Percentiles rank a stretch among this genome's conserved stretches.
These are phyloP conservation scores for Parotocinclus haroldoi DNA, from an alignment of 2,797 vertebrate species.

Conservation along the genomic window DNA sequence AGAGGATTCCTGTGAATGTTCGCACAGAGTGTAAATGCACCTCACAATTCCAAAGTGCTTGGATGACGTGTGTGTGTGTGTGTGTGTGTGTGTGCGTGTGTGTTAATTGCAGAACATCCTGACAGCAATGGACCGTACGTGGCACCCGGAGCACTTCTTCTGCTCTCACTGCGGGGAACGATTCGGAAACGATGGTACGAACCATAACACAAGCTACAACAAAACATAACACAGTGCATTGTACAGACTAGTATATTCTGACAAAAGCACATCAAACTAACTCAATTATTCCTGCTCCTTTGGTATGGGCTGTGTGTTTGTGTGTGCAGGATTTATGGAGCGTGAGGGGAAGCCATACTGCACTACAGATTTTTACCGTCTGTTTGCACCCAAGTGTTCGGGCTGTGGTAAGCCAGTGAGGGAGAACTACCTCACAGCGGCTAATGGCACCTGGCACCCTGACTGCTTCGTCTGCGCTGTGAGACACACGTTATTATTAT, in stretches of 20 bases:
- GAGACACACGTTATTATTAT: too few relatives aligned
- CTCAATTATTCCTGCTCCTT: too few relatives aligned
- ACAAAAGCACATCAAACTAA: too few relatives aligned
- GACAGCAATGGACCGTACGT: slow-evolving; percentile 84
- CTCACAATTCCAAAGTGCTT: background rate
- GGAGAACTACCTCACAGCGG: slow-evolving; percentile 84
- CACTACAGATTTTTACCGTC: slow-evolving; percentile 78
- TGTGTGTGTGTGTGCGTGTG: too few relatives aligned
- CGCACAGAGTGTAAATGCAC: too few relatives aligned
- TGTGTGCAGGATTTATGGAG: slow-evolving; percentile 76
- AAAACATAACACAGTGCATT: background rate
- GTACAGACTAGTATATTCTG: background rate
- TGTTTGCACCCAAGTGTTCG: slow-evolving; percentile 86
- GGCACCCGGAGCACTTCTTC: slow-evolving; percentile 96
- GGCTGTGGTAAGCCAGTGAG: slow-evolving; percentile 79
- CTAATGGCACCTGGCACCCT: slow-evolving; percentile 83
- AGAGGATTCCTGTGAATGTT: too few relatives aligned
- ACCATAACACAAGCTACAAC: background rate
- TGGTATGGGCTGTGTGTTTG: background rate
- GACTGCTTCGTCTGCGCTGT: slow-evolving; percentile 91
- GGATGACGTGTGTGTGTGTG: background rate
- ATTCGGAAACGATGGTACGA: slow-evolving; percentile 79
- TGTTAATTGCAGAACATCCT: slow-evolving; percentile 78
- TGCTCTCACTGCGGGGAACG: slow-evolving; percentile 80
- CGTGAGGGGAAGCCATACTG: slow-evolving; percentile 84